A percentile compares a stretch with the other conserved stretches of the same genome.
Evolutionary conservation across 1,140 invertebrate species (phyloP).

Genomic region (Alviniconcha marisindica): DNA sequence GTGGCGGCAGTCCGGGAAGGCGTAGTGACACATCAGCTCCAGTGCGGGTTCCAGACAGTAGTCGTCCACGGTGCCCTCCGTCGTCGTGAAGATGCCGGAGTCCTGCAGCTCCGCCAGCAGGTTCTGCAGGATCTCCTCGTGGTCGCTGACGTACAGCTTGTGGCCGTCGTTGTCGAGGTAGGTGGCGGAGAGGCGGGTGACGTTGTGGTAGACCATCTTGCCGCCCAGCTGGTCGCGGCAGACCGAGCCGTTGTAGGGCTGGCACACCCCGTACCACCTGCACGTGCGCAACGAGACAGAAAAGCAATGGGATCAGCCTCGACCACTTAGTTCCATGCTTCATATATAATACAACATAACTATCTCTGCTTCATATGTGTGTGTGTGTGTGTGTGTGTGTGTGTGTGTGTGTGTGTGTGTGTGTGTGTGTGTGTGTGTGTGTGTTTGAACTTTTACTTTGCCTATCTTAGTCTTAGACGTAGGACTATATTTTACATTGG

Average conservation of each 20-base stretch:
- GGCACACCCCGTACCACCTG: slow-evolving; percentile 83
- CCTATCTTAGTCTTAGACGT: no score
- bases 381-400: not conserved
- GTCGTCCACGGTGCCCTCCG: slow-evolving; percentile 82
- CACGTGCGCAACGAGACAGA: slow-evolving; percentile 18
- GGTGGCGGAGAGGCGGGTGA: slow-evolving; percentile 47
- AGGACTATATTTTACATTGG: no score
- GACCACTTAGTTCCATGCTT: not conserved
- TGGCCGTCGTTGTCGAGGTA: slow-evolving; percentile 84
- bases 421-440: slow-evolving; percentile 8
- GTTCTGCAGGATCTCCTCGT: slow-evolving; percentile 43
- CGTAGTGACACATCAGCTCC: slow-evolving; percentile 91
- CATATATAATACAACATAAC: no score
- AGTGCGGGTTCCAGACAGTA: slow-evolving; percentile 91
- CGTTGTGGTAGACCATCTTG: slow-evolving; percentile 57
- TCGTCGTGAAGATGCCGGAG: slow-evolving; percentile 36
- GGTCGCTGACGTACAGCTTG: slow-evolving; percentile 77
- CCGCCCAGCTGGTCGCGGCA: slow-evolving; percentile 86
- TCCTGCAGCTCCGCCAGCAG: slow-evolving; percentile 47
- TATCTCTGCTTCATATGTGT: no score
- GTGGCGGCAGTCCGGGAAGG: slow-evolving; percentile 89
- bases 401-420: slow-evolving; percentile 7
- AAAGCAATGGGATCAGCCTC: not conserved
- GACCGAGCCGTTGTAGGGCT: slow-evolving; percentile 90
- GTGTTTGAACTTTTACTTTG: no score